A percentile compares a stretch with the other conserved stretches of the same genome.
These are phyloP conservation scores for Agrypnia vestita DNA, from an alignment of 1,140 invertebrate genomes.

Conservation along the genomic window DNA sequence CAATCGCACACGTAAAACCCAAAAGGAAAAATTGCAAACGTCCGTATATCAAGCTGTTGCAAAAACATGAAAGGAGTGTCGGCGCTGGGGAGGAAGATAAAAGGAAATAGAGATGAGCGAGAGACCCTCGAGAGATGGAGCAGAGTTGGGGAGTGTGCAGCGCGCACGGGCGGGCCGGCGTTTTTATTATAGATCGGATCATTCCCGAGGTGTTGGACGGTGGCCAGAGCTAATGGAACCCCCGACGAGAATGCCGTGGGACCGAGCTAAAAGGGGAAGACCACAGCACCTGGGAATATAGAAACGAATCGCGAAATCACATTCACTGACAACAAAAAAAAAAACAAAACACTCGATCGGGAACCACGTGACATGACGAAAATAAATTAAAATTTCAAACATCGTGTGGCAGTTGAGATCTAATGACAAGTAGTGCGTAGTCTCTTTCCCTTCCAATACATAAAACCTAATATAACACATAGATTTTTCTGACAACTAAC, in stretches of 20 bases:
- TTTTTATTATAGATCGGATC: slow-evolving; percentile 45
- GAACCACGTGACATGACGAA: too few species aligned
- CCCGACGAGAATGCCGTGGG: slow-evolving; percentile 21
- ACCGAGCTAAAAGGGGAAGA: slow-evolving; percentile 35
- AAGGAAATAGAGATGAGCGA: background rate
- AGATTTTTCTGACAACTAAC: too few species aligned
- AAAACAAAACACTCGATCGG: background rate
- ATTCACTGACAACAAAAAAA: background rate
- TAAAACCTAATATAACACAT: too few species aligned
- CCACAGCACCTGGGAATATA: slow-evolving; percentile 34
- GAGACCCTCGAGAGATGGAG: background rate
- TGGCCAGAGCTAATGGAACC: slow-evolving; percentile 45
- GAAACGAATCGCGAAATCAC: slow-evolving; percentile 16
- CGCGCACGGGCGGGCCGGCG: background rate
- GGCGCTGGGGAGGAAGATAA: background rate
- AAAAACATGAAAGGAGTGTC: slow-evolving; percentile 7
- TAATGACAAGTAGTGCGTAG: too few species aligned
- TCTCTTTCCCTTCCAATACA: too few species aligned
- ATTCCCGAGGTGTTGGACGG: slow-evolving; percentile 38
- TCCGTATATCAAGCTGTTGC: background rate
- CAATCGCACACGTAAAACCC: too few species aligned
- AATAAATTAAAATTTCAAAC: too few species aligned
- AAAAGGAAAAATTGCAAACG: background rate
- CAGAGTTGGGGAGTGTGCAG: background rate
- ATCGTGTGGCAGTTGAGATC: too few species aligned